Conservation (phyloP, 2,888 invertebrate genomes). For the Drosophila rellima region DNA sequence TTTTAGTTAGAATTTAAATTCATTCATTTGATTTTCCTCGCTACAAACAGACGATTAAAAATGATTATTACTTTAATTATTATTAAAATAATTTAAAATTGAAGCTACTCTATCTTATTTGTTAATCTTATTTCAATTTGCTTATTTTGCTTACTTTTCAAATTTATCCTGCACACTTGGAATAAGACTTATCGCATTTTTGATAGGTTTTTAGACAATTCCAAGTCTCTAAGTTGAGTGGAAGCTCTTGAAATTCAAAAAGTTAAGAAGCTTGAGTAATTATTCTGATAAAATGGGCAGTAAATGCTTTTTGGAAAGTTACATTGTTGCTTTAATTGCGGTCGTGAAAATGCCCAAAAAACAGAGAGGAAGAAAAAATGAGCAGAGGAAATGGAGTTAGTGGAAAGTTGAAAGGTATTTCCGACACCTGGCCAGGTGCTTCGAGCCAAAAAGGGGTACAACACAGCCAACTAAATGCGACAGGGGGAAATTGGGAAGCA, state of each 20-base stretch:
- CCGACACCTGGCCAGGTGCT: neutral
- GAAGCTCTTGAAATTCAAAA: no score
- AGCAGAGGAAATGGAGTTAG: neutral
- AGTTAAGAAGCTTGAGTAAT: neutral
- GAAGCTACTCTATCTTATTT: no score
- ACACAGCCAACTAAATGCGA: neutral
- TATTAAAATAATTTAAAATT: no score
- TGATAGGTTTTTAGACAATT: neutral
- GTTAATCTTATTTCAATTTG: no score
- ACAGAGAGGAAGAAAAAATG: neutral
- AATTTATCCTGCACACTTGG: no score
- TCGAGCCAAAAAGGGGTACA: neutral
- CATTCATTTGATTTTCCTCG: no score
- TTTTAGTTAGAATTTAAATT: no score
- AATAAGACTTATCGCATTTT: neutral
- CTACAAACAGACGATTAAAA: no score
- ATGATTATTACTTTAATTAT: no score
- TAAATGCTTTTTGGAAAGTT: neutral
- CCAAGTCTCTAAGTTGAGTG: no score
- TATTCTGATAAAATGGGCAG: neutral
- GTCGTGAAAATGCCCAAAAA: conserved; percentile 10
- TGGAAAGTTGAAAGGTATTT: neutral
- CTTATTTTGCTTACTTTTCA: no score
- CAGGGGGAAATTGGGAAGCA: conserved; percentile 1
- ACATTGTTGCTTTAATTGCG: conserved; percentile 52